Conservation (phyloP, 2,888 invertebrate genomes). For the Perizoma affinitatum region DNA sequence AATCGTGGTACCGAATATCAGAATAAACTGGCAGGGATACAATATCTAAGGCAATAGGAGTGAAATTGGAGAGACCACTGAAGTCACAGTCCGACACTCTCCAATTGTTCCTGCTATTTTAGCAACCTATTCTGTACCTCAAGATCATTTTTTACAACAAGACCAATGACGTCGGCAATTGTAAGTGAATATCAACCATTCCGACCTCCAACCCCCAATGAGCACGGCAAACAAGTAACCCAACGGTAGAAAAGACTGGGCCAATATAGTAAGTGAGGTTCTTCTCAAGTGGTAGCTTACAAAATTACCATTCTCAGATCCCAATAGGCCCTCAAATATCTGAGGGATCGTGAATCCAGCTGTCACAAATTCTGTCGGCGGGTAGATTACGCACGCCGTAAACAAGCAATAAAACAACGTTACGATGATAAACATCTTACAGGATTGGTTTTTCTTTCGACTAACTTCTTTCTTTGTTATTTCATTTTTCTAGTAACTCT, state of each 20-base stretch:
- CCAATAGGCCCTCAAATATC: constrained; percentile 88
- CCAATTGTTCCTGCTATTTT: no score
- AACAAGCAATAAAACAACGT: constrained; percentile 89
- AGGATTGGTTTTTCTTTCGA: neutral
- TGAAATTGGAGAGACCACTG: no score
- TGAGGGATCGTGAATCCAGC: constrained; percentile 93
- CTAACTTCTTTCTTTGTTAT: no score
- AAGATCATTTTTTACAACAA: no score
- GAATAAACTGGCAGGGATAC: no score
- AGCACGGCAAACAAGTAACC: constrained; percentile 53
- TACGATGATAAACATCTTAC: constrained; percentile 81
- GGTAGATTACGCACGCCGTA: constrained; percentile 90
- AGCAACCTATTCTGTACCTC: no score
- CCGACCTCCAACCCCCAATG: constrained; percentile 40
- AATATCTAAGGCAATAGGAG: no score
- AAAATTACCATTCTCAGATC: constrained; percentile 91
- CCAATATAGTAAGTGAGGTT: constrained; percentile 87
- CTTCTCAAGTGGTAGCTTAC: constrained; percentile 92
- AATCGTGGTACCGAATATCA: no score
- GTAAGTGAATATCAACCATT: constrained; percentile 57
- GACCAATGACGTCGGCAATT: no score
- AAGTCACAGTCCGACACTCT: no score
- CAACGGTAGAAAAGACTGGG: constrained; percentile 91
- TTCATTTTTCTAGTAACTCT: no score
- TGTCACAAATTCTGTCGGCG: constrained; percentile 93